Conservation (phyloP, 2,113 vertebrate genomes). For the Entomyzon cyanotis region DNA sequence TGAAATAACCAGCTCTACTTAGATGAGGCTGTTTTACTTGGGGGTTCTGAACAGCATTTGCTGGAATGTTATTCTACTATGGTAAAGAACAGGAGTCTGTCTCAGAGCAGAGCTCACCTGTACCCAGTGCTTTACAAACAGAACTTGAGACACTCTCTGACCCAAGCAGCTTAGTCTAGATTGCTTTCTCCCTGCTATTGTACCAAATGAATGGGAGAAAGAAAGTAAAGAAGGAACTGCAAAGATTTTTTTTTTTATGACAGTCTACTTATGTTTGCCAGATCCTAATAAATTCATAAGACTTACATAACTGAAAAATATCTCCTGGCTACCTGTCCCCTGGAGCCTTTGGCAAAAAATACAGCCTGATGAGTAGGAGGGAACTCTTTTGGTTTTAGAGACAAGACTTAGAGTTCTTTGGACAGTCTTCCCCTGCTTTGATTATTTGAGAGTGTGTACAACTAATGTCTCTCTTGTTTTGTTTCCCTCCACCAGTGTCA, state of each 20-base stretch:
- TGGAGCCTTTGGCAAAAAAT: background rate
- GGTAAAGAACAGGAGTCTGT: background rate
- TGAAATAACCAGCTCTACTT: background rate
- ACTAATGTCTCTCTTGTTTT: background rate
- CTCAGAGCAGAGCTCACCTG: background rate
- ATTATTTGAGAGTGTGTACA: background rate
- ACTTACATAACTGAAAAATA: background rate
- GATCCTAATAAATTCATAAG: background rate
- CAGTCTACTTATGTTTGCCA: background rate
- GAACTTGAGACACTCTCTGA: background rate
- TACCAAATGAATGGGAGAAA: background rate
- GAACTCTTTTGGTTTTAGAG: background rate
- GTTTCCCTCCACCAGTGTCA: slow-evolving; percentile 73
- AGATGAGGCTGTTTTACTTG: background rate
- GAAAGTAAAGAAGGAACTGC: background rate
- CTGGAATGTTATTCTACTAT: background rate
- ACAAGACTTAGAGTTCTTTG: background rate
- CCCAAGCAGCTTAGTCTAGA: background rate
- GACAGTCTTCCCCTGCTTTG: background rate
- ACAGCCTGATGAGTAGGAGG: background rate
- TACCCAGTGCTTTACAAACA: background rate
- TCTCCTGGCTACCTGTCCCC: background rate
- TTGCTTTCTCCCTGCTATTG: background rate
- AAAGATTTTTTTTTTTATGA: background rate
- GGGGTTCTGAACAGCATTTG: background rate